Conservation (phyloP, 2,797 vertebrate genomes). For the Mycteria americana region DNA sequence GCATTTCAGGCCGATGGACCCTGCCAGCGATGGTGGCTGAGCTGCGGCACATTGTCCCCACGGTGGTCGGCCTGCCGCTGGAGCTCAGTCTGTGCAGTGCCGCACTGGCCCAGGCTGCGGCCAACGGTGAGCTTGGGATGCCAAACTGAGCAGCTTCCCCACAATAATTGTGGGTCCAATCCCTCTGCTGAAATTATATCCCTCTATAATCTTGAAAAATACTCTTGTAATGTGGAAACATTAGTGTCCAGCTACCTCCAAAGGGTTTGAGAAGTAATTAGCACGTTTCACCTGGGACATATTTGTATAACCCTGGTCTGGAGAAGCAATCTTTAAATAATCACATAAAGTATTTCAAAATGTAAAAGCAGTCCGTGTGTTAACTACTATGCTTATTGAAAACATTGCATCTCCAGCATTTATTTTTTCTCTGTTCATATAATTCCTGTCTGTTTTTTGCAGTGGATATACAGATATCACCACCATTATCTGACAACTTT, state of each 20-base stretch:
- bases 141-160: background rate
- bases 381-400: background rate
- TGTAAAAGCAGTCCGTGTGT: background rate
- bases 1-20: conserved; percentile 47
- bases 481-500: conserved; percentile 72
- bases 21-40: conserved; percentile 75
- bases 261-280: background rate
- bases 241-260: background rate
- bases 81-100: conserved; percentile 78
- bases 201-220: background rate
- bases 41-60: conserved; percentile 78
- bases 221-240: background rate
- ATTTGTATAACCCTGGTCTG: background rate
- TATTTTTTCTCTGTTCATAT: background rate
- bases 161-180: background rate
- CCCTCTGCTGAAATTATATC: background rate
- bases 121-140: conserved; percentile 62
- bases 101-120: conserved; percentile 59
- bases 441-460: conserved; percentile 15
- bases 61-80: conserved; percentile 78
- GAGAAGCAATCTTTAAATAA: background rate
- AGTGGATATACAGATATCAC: conserved; percentile 63
- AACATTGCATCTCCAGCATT: background rate
- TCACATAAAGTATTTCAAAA: background rate
- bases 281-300: background rate